Base-by-base conservation (phyloP, 2,113 vertebrate genomes). In the Talpa occidentalis region DNA sequence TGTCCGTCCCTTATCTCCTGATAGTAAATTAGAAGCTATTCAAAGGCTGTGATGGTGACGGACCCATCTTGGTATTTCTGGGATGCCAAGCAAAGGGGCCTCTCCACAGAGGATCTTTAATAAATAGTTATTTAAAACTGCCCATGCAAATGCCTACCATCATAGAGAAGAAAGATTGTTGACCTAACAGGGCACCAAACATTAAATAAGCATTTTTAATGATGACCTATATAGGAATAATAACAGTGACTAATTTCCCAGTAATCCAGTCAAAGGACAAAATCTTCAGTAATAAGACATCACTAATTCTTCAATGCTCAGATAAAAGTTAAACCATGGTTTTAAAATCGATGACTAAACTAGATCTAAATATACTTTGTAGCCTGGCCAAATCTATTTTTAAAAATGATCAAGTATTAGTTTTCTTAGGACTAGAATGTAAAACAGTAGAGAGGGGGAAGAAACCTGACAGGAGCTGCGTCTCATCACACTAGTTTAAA, bases 141-240 rank as follows among this genome's bases (percentile, higher is more conserved):
- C 60, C 82, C 83, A 72, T 64, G 60, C 59, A 91, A 94, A 93
- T 17, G 2, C 14, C 56, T 42, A 91, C 22, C 42, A 94, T 59
- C 49, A 83, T 0, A 83, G 30, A 86, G 56, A 89, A 95, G 62
- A 84, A 69, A 64, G 42, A 83, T 0, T 78, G 7, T 12, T 56
- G 42, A 42, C n/a, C 44, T 72, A 66, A 74, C 8, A 35, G 17
- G 30, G 35, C 42, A 76, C 78, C 44, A 77, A 72, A 84, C 4
- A 73, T 86, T 67, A 83, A 95, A 80, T 44, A 83, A 5, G 21
- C 52, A 60, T 74, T 93, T 91, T 76, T 62, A 83, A 73, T 79
- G 30, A 80, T 28, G 35, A 90, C 4, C 9, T 44, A 24, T 44
- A 24, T 3, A 12, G 54, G 30, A 32, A 22, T 82, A 40, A 70